Base-by-base conservation (phyloP, 1,140 invertebrate species). In the Megathymus violae region DNA sequence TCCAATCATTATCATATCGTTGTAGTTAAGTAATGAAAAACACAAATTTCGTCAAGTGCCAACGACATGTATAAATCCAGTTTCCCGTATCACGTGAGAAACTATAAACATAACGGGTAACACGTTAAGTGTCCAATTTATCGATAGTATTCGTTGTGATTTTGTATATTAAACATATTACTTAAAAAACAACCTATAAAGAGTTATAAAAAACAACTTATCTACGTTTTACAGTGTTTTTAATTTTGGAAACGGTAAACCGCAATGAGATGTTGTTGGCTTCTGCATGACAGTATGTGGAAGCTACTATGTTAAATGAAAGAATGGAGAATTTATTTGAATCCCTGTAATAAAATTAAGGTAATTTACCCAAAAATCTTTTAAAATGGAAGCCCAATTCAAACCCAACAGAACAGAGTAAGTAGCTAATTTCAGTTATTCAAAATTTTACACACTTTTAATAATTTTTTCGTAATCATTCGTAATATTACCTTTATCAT, bases 81-180 rank as follows among this genome's bases (percentile, higher is more conserved):
- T 58, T 51, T 31, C 27, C 38, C 34, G 22, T 19, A 62, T 48
- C 14, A 43, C 36, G 46, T 31, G 62, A 60, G 58, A 52, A 43
- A 27, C 40, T 14, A 65, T 65, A 65, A 65, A 65, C 31, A 60
- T 65, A 65, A 65, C 63, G 63, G 54, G 56, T 19, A 34, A 14
- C 19, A 52, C 54, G 54, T 60, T 65, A 65, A 65, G 46, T 25
- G 14, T 52, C 48, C 38, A 52, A 65, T 65, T 60, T 60, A 60
- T 65, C 22, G 25, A 25, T 44, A 34, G 25, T 58, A 31, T 58
- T 58, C 7, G 6, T 44, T 17, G 52, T 36, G 4, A 50, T 34
- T 50, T 19, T n/a, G 48, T 51, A 38, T 51, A 36, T 36, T 51
- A 51, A 51, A 17, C 34, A 51, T 38, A 31, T 51, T 17, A 31